Evolutionary conservation across 2,797 vertebrate species (phyloP).

Genomic region (Scyliorhinus canicula): DNA sequence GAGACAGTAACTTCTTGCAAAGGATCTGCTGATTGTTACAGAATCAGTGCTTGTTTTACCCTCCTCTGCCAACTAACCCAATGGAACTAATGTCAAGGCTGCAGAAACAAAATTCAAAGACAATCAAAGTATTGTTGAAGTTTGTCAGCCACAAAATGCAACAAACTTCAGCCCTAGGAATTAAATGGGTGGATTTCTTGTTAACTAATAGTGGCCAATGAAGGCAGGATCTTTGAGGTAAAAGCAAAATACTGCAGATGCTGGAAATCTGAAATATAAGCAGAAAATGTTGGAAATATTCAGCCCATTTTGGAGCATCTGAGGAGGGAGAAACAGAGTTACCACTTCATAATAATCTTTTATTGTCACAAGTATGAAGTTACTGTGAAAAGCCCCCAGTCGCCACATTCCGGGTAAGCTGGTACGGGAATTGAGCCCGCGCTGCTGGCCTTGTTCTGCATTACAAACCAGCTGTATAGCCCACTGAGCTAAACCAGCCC

Average conservation of each 20-base stretch:
- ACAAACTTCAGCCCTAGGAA: not conserved
- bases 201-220: not conserved
- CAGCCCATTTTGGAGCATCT: not conserved
- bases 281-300: not conserved
- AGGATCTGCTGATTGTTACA: not conserved
- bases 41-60: not conserved
- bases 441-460: too few species aligned
- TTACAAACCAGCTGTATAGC: too few species aligned
- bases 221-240: not conserved
- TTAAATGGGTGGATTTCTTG: not conserved
- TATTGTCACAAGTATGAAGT: too few species aligned
- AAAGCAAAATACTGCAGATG: not conserved
- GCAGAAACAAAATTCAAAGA: not conserved
- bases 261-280: not conserved
- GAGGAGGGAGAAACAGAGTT: not conserved
- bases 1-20: not conserved
- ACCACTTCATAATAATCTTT: too few species aligned
- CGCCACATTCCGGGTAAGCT: too few species aligned
- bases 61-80: not conserved
- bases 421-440: too few species aligned
- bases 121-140: not conserved
- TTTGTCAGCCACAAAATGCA: not conserved
- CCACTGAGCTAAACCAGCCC: too few species aligned
- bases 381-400: too few species aligned
- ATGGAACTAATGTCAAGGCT: not conserved